These are phyloP conservation scores for Fistularia commersonii DNA, from an alignment of 2,797 vertebrate genomes.

Conservation along the genomic window DNA sequence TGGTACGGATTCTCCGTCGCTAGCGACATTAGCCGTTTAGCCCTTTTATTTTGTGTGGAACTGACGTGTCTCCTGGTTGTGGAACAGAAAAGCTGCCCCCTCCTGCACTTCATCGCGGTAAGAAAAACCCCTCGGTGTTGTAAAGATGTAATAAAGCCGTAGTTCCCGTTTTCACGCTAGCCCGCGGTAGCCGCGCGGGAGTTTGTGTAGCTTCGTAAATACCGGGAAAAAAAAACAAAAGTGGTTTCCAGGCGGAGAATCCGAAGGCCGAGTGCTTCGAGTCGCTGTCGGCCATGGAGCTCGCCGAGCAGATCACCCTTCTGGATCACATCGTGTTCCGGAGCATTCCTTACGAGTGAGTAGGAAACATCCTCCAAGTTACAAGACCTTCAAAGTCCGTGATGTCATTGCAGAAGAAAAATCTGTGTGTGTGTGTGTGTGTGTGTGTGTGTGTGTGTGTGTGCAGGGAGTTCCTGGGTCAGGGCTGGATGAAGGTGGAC, in stretches of 20 bases:
- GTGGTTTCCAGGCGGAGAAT: conserved; percentile 76
- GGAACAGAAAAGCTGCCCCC: conserved; percentile 65
- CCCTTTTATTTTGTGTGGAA: conserved; percentile 10
- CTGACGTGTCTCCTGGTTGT: conserved; percentile 31
- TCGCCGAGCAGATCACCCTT: conserved; percentile 95
- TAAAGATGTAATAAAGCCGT: not conserved
- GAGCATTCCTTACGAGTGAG: conserved; percentile 94
- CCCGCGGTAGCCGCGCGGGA: too few species aligned
- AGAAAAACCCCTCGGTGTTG: conserved; percentile 18
- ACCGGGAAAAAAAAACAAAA: too few species aligned
- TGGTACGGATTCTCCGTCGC: conserved; percentile 74
- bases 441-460: not conserved
- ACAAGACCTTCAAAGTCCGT: too few species aligned
- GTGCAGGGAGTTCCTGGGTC: conserved; percentile 93
- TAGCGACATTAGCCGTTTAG: too few species aligned
- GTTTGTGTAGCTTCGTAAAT: too few species aligned
- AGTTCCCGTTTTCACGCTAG: not conserved
- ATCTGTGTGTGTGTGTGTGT: not conserved
- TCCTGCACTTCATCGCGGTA: conserved; percentile 72
- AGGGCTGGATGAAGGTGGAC: conserved; percentile 97
- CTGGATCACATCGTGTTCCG: conserved; percentile 92
- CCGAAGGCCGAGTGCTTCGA: conserved; percentile 88
- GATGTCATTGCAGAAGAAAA: not conserved
- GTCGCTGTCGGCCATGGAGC: conserved; percentile 90
- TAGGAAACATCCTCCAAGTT: conserved; percentile 9